A percentile compares a stretch with the other conserved stretches of the same genome.
Evolutionary conservation across 2,797 vertebrate genomes (phyloP).

Genomic region (Myotis myotis): DNA sequence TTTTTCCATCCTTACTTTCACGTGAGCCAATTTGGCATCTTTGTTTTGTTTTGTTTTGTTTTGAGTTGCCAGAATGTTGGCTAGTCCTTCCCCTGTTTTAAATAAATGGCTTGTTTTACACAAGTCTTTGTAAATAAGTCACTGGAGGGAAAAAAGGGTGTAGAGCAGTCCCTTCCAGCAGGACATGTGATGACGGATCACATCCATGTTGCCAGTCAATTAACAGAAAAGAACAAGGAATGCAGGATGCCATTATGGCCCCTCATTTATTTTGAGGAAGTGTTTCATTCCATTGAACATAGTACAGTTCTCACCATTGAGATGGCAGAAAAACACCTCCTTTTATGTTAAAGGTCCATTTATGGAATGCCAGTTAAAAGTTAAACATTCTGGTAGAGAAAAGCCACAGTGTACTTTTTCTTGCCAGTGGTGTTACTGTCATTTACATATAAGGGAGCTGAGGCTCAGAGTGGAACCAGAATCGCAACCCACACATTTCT

Average conservation of each 20-base stretch:
- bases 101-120: slow-evolving; percentile 57
- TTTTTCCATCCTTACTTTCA: slow-evolving; percentile 42
- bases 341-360: slow-evolving; percentile 21
- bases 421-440: neutral
- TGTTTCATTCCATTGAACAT: slow-evolving; percentile 55
- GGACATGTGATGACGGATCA: neutral
- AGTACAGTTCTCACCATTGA: slow-evolving; percentile 46
- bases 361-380: neutral
- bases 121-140: slow-evolving; percentile 50
- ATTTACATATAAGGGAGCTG: neutral
- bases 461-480: neutral
- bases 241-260: slow-evolving; percentile 19
- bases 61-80: slow-evolving; percentile 7
- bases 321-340: slow-evolving; percentile 17
- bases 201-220: neutral
- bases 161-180: neutral
- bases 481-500: neutral
- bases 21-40: neutral
- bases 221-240: slow-evolving; percentile 29
- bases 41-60: neutral
- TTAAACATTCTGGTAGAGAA: neutral
- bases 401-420: neutral
- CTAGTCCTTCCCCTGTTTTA: neutral
- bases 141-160: neutral
- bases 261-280: slow-evolving; percentile 41